Percentiles rank a stretch among this genome's conserved stretches.
Conservation (phyloP, 2,113 vertebrate species). For the Amia ocellicauda region DNA sequence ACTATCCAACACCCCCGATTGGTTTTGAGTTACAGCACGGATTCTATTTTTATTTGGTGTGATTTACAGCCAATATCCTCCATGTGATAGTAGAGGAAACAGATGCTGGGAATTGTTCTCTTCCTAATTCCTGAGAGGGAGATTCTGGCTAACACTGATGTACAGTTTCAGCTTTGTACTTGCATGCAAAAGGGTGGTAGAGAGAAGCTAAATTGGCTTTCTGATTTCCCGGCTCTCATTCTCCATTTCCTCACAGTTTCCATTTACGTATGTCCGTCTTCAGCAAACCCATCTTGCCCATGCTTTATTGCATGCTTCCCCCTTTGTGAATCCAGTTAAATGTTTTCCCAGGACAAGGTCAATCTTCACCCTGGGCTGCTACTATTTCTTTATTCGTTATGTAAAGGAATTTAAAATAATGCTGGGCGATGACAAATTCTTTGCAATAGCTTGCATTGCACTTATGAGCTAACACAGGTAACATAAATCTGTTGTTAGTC, state of each 20-base stretch:
- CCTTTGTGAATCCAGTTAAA: conserved; percentile 64
- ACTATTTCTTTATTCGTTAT: conserved; percentile 8
- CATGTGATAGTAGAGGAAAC: conserved; percentile 91
- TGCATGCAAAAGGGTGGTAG: conserved; percentile 77
- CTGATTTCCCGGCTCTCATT: conserved; percentile 80
- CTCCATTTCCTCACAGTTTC: conserved; percentile 92
- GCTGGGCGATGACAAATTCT: conserved; percentile 12
- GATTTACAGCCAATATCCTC: conserved; percentile 89
- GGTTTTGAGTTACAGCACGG: conserved; percentile 58
- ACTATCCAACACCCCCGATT: conserved; percentile 35
- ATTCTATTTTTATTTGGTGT: conserved; percentile 86
- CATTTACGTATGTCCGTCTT: conserved; percentile 88
- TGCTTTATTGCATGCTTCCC: conserved; percentile 61
- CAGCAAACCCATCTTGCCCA: conserved; percentile 63
- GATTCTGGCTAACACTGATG: conserved; percentile 71
- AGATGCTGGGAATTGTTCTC: conserved; percentile 92
- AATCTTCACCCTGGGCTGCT: conserved; percentile 41
- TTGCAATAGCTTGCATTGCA: background rate
- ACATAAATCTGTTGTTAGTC: background rate
- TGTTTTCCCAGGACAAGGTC: conserved; percentile 78
- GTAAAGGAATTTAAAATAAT: conserved; percentile 30
- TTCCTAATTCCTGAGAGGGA: conserved; percentile 81
- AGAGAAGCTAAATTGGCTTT: conserved; percentile 73
- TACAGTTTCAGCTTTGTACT: conserved; percentile 82
- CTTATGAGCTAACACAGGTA: background rate